Evolutionary conservation across 2,888 invertebrate genomes (phyloP).

Genomic region (Terebella lapidaria): DNA sequence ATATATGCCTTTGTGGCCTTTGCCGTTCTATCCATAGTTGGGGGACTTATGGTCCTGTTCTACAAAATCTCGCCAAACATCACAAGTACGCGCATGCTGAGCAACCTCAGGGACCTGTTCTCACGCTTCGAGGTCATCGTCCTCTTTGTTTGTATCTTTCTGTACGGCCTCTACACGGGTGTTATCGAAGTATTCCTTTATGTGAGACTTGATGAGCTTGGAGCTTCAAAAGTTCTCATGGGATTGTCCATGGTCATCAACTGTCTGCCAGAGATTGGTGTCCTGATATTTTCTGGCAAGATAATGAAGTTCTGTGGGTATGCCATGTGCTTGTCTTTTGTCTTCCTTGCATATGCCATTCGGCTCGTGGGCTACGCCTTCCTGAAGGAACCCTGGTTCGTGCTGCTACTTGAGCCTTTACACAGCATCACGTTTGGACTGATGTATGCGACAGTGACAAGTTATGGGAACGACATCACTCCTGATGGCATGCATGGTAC

Average conservation of each 20-base stretch:
- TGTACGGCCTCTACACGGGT: conserved; percentile 81
- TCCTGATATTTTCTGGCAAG: conserved; percentile 72
- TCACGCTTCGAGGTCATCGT: conserved; percentile 74
- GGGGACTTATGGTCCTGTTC: conserved; percentile 64
- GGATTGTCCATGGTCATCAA: conserved; percentile 38
- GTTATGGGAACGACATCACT: conserved; percentile 77
- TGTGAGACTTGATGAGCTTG: conserved; percentile 51
- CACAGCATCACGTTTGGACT: conserved; percentile 86
- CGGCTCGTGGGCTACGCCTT: conserved; percentile 78
- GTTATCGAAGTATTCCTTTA: conserved; percentile 85
- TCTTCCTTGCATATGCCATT: conserved; percentile 72
- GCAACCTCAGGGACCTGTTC: conserved; percentile 70
- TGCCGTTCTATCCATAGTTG: conserved; percentile 66
- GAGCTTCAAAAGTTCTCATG: conserved; percentile 31
- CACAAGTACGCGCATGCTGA: conserved; percentile 57
- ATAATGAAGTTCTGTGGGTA: conserved; percentile 73
- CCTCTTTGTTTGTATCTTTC: conserved; percentile 75
- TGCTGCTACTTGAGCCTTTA: conserved; percentile 76
- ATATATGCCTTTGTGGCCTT: conserved; percentile 38
- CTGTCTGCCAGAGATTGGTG: conserved; percentile 34
- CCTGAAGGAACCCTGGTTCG: conserved; percentile 75
- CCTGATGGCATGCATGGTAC: conserved; percentile 80
- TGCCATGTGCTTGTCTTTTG: conserved; percentile 75
- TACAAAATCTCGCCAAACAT: conserved; percentile 31
- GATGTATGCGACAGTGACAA: conserved; percentile 87